Conservation (phyloP, 92 coral and sea anemone species). For the Parazoanthus atlanticus region DNA sequence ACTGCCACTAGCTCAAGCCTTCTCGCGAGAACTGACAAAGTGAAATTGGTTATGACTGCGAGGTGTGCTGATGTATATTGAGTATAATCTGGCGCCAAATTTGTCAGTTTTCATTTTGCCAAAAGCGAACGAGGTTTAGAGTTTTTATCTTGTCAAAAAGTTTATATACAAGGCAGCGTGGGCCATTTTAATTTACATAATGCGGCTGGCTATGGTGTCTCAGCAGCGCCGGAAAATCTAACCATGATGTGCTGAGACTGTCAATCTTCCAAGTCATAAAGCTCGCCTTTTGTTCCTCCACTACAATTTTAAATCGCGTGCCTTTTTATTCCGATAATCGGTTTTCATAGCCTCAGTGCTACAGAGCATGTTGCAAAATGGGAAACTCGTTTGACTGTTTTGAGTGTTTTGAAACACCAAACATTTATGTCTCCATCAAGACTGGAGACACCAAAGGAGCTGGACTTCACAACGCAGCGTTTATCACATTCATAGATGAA, state of each 20-base stretch:
- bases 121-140: neutral
- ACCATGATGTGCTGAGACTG: neutral
- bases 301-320: neutral
- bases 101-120: neutral
- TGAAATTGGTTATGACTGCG: neutral
- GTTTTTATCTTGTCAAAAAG: neutral
- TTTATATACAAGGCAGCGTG: neutral
- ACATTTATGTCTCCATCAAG: conserved; percentile 75
- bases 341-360: neutral
- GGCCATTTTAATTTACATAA: neutral
- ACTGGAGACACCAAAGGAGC: conserved; percentile 96
- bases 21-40: neutral
- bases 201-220: neutral
- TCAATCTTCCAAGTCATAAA: neutral
- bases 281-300: neutral
- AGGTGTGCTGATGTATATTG: neutral
- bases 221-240: neutral
- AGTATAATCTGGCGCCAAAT: neutral
- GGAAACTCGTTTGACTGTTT: conserved; percentile 87
- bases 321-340: neutral
- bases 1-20: neutral
- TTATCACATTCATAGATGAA: conserved; percentile 79
- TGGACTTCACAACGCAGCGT: conserved; percentile 87
- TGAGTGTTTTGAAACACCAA: conserved; percentile 76
- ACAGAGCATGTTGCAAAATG: conserved; percentile 58